Base-by-base conservation (phyloP, 2,888 invertebrate species). In the Octonoba sinensis region DNA sequence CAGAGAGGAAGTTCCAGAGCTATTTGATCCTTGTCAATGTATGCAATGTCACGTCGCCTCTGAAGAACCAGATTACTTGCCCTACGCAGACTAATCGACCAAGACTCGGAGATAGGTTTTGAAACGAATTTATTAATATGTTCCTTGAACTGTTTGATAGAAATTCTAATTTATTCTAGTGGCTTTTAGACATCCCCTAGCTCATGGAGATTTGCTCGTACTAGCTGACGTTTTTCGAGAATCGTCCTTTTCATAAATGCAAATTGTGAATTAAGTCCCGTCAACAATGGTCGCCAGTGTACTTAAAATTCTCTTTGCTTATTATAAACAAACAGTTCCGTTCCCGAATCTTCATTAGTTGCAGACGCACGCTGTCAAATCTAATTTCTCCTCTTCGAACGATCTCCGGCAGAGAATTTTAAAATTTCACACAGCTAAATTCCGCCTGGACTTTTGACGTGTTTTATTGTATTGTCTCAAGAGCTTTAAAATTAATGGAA, bases 401-500 rank as follows among this genome's bases (percentile, higher is more conserved):
- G 62, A 62, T 62, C 62, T 36, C 8, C 6, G 36, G 36, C 36
- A 18, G 44, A 18, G 46, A 16, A n/a, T 36, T 36, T 62, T 36
- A 4, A 36, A 62, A 62, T 18, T 36, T 62, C 44, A 8, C 44
- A 3, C 36, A 36, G 36, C 36, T 8, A 36, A 36, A 36, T 11
- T 36, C 62, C 54, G 36, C 56, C 44, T 36, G 72, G 78, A 72
- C 72, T 78, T 57, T 78, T 72, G 67, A 72, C 66, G 54, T 72
- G 64, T 71, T 72, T 72, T 70, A 49, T 22, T 20, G 60, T 54
- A 78, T 78, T 78, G 78, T 78, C 78, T 72, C 72, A 78, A 67
- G 66, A 60, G 78, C 71, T 71, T 78, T 78, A 64, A 72, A 72
- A 78, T 78, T 78, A 78, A 78, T 72, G 78, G 78, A 71, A 60